Evolutionary conservation across 2,888 invertebrate species (phyloP).

Genomic region (Drosophila heteroneura): DNA sequence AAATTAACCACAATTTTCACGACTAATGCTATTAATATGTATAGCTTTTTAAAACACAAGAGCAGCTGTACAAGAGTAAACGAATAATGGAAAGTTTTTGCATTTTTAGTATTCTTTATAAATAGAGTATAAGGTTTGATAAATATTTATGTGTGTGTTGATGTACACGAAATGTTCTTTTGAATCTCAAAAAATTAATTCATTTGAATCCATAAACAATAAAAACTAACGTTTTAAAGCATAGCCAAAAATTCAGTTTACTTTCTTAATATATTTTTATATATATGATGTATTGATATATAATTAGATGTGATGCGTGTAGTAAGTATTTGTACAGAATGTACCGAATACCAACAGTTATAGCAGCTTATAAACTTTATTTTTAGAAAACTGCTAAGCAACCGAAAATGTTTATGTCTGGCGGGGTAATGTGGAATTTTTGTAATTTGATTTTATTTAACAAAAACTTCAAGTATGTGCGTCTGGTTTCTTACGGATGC

Average conservation of each 20-base stretch:
- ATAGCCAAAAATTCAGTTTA: background rate
- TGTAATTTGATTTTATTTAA: background rate
- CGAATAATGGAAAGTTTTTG: conserved; percentile 25
- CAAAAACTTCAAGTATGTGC: background rate
- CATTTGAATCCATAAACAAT: conserved; percentile 39
- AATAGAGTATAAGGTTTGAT: conserved; percentile 46
- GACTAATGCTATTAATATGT: conserved; percentile 9
- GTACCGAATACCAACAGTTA: background rate
- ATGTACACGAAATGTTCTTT: conserved; percentile 19
- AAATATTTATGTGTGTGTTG: conserved; percentile 34
- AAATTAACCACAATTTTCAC: conserved; percentile 7
- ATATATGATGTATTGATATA: background rate
- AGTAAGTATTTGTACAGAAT: background rate
- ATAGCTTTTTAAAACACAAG: background rate
- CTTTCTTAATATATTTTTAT: background rate
- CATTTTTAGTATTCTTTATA: conserved; percentile 46
- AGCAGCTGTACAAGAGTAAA: conserved; percentile 4
- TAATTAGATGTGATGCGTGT: background rate
- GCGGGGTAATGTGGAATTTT: background rate
- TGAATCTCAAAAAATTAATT: conserved; percentile 34
- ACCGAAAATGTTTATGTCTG: background rate
- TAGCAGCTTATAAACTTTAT: background rate
- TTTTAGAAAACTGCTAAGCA: background rate
- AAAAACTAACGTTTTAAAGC: conserved; percentile 20
- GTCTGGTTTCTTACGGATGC: background rate